phyloP scores from a whole-genome alignment of 2,113 vertebrate genomes.

The Strix aluco region DNA sequence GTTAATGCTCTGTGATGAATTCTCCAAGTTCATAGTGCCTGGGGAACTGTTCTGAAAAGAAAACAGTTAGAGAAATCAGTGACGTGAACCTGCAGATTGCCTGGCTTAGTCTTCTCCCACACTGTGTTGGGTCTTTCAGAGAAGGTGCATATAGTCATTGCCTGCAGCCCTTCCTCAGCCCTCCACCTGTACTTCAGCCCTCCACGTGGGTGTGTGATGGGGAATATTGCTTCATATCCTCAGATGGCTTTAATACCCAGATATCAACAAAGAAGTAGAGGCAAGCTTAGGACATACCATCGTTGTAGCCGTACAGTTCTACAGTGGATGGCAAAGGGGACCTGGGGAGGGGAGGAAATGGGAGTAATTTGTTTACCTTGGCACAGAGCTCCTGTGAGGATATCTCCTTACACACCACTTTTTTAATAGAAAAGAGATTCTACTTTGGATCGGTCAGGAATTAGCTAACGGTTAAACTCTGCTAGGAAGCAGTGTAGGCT shows the following conservation, averaged over 20 bases:
- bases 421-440: background rate
- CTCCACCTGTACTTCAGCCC: background rate
- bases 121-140: background rate
- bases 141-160: background rate
- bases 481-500: background rate
- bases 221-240: background rate
- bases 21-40: background rate
- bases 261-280: background rate
- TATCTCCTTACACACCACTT: background rate
- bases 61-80: background rate
- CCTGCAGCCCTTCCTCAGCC: background rate
- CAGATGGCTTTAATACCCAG: background rate
- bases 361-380: background rate
- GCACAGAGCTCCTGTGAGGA: background rate
- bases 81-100: background rate
- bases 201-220: background rate
- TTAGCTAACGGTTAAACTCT: background rate
- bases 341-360: background rate
- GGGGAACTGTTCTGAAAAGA: background rate
- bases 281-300: background rate
- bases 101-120: background rate
- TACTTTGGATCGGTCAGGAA: background rate
- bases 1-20: background rate
- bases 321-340: background rate
- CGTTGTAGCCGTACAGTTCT: background rate